phyloP scores from a whole-genome alignment of 2,888 invertebrate species.

The Diplolepis rosae region DNA sequence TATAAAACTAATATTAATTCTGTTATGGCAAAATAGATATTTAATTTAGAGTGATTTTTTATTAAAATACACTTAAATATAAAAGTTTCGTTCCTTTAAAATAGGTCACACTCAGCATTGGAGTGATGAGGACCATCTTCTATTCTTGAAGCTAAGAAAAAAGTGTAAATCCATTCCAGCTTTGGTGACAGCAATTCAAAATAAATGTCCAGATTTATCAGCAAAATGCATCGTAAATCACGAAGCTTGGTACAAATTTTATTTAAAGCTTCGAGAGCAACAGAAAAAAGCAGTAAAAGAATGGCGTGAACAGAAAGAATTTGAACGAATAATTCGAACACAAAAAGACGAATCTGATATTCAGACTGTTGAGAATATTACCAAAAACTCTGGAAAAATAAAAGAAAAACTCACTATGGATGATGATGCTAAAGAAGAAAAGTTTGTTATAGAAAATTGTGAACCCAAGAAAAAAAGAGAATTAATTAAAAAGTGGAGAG shows the following conservation, averaged over 20 bases:
- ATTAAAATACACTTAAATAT: background rate
- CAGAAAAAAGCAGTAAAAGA: constrained; percentile 71
- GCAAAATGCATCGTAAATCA: constrained; percentile 73
- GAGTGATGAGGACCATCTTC: constrained; percentile 66
- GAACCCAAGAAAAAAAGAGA: constrained; percentile 50
- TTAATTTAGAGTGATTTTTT: background rate
- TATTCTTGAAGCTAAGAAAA: constrained; percentile 63
- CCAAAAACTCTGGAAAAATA: constrained; percentile 12
- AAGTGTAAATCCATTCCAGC: constrained; percentile 56
- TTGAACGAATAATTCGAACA: constrained; percentile 28
- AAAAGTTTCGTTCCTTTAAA: background rate
- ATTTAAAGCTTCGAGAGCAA: constrained; percentile 71
- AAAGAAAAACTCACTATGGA: constrained; percentile 6
- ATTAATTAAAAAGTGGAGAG: constrained; percentile 63
- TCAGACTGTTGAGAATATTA: constrained; percentile 19
- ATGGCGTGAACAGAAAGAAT: constrained; percentile 71
- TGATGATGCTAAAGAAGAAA: constrained; percentile 32
- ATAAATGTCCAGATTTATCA: constrained; percentile 65
- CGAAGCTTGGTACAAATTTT: constrained; percentile 75
- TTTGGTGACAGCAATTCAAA: constrained; percentile 59
- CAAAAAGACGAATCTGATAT: constrained; percentile 5
- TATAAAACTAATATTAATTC: too few relatives aligned
- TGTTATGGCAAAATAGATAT: too few relatives aligned
- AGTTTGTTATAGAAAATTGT: background rate
- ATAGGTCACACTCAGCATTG: constrained; percentile 67